Conservation (phyloP, 2,888 invertebrate species). For the Arctia plantaginis region DNA sequence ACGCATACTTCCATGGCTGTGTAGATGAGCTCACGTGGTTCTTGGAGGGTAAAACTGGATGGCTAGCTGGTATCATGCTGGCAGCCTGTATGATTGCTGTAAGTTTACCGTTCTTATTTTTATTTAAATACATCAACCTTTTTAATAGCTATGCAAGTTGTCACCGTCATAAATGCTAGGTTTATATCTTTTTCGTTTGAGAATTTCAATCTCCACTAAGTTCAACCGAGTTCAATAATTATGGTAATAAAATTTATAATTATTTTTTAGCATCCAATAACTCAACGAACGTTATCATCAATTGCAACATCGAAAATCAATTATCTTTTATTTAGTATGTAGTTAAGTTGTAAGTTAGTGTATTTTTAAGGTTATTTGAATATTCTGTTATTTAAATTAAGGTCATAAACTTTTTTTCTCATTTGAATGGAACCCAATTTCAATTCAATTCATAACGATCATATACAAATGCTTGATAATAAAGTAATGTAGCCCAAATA, state of each 20-base stretch:
- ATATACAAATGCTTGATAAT: too few species aligned
- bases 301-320: too few species aligned
- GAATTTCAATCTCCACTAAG: background rate
- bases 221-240: background rate
- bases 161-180: background rate
- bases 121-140: background rate
- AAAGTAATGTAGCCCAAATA: too few species aligned
- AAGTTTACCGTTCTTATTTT: conserved; percentile 62
- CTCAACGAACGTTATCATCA: too few species aligned
- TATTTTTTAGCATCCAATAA: too few species aligned
- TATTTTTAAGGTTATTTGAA: background rate
- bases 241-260: too few species aligned
- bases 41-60: conserved; percentile 93
- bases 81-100: conserved; percentile 92
- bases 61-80: conserved; percentile 93
- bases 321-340: too few species aligned
- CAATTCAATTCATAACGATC: too few species aligned
- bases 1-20: conserved; percentile 95
- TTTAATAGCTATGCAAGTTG: background rate
- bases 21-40: conserved; percentile 96
- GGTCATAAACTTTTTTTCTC: too few species aligned
- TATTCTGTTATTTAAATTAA: too few species aligned
- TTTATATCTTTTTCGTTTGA: background rate
- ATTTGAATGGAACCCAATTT: too few species aligned
- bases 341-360: background rate